phyloP scores from a whole-genome alignment of 2,113 vertebrate genomes.

The Pseudorasbora parva region DNA sequence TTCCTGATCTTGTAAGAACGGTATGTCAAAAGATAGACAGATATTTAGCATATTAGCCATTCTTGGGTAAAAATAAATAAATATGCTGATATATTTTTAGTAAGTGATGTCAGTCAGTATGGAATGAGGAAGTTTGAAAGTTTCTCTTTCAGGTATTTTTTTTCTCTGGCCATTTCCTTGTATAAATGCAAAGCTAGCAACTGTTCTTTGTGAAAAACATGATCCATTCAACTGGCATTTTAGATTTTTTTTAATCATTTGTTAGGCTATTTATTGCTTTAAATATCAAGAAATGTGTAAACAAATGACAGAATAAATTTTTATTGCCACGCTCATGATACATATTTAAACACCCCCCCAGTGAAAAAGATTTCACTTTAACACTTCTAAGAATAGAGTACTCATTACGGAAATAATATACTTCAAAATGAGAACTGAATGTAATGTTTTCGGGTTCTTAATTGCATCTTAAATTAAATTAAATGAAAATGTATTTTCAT shows the following conservation, averaged over 20 bases:
- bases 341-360: too few relatives aligned
- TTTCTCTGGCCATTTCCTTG: not conserved
- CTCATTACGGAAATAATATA: not conserved
- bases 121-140: slow-evolving; percentile 16
- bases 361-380: too few relatives aligned
- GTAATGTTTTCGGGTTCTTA: not conserved
- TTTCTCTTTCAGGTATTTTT: not conserved
- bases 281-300: not conserved
- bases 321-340: not conserved
- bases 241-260: not conserved
- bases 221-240: not conserved
- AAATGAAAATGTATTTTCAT: too few relatives aligned
- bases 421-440: not conserved
- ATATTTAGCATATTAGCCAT: not conserved
- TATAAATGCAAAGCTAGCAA: not conserved
- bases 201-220: not conserved
- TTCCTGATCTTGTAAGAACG: slow-evolving; percentile 87
- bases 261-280: not conserved
- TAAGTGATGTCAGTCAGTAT: not conserved
- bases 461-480: too few relatives aligned
- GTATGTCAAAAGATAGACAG: slow-evolving; percentile 68
- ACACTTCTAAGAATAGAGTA: not conserved
- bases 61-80: not conserved
- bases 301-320: not conserved
- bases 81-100: not conserved